Percentiles rank a stretch among this genome's conserved stretches.
Evolutionary conservation across 2,113 vertebrate species (phyloP).

Genomic region (Dryoscopus gambensis): DNA sequence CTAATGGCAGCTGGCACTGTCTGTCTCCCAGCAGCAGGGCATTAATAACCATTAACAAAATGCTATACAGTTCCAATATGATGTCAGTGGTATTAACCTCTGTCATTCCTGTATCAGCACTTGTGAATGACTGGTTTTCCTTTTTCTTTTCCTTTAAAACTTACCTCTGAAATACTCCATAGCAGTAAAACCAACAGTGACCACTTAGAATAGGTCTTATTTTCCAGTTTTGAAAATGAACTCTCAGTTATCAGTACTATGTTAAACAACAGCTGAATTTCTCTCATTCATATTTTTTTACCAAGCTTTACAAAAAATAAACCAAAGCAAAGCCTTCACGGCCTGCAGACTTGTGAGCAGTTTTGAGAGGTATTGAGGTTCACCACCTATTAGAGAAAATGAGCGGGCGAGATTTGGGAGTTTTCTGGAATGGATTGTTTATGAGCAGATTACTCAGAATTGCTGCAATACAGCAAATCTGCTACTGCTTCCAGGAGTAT

Average conservation of each 20-base stretch:
- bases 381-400: not conserved
- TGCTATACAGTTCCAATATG: constrained; percentile 22
- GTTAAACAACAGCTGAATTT: not conserved
- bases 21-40: constrained; percentile 48
- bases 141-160: not conserved
- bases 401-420: not conserved
- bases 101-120: constrained; percentile 4
- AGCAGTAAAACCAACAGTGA: not conserved
- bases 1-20: constrained; percentile 48
- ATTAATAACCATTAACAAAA: constrained; percentile 59
- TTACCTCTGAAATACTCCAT: not conserved
- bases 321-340: not conserved
- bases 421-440: not conserved
- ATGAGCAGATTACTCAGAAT: not conserved
- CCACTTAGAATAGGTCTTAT: not conserved
- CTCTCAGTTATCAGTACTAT: not conserved
- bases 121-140: not conserved
- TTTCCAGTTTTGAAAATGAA: not conserved
- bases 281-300: not conserved
- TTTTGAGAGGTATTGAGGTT: not conserved
- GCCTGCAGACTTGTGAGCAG: not conserved
- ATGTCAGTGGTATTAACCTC: constrained; percentile 56
- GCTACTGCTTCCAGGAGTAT: not conserved
- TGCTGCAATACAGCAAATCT: not conserved
- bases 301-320: not conserved